Percentiles rank a stretch among this genome's conserved stretches.
Evolutionary conservation across 1,140 invertebrate species (phyloP).

Genomic region (Ectropis grisescens): DNA sequence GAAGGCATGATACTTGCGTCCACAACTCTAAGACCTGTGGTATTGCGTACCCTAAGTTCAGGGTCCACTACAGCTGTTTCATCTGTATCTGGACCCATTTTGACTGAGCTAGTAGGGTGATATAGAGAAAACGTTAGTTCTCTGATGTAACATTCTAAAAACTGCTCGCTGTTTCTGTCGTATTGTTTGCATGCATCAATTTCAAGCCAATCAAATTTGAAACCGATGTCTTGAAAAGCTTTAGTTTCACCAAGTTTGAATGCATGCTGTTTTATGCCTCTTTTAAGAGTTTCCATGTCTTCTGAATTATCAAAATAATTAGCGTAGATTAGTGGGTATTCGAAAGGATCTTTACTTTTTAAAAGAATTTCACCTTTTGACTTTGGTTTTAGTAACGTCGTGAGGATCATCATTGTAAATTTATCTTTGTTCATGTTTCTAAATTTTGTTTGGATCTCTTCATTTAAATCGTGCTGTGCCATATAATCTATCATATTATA

Average conservation of each 20-base stretch:
- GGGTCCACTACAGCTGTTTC: constrained; percentile 76
- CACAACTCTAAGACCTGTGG: constrained; percentile 79
- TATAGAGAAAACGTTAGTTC: constrained; percentile 70
- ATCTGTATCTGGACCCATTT: constrained; percentile 80
- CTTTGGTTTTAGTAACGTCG: constrained; percentile 68
- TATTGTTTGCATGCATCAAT: constrained; percentile 45
- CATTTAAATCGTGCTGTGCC: no score
- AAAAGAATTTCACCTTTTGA: constrained; percentile 73
- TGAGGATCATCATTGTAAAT: no score
- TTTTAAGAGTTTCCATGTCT: constrained; percentile 70
- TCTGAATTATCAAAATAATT: constrained; percentile 74
- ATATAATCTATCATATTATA: no score
- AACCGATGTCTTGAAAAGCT: constrained; percentile 46
- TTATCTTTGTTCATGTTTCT: no score
- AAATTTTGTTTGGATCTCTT: no score
- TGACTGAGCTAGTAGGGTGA: constrained; percentile 77
- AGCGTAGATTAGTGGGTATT: constrained; percentile 76
- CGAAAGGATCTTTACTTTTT: constrained; percentile 70
- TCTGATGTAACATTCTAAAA: constrained; percentile 62
- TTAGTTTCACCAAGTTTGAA: constrained; percentile 64
- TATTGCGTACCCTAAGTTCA: constrained; percentile 76
- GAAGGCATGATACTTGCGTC: constrained; percentile 87
- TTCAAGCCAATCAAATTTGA: constrained; percentile 42
- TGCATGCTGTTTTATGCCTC: constrained; percentile 61
- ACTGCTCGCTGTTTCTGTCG: constrained; percentile 57